Conservation (phyloP, 2,113 vertebrate species). For the mouse (Mus musculus) region DNA sequence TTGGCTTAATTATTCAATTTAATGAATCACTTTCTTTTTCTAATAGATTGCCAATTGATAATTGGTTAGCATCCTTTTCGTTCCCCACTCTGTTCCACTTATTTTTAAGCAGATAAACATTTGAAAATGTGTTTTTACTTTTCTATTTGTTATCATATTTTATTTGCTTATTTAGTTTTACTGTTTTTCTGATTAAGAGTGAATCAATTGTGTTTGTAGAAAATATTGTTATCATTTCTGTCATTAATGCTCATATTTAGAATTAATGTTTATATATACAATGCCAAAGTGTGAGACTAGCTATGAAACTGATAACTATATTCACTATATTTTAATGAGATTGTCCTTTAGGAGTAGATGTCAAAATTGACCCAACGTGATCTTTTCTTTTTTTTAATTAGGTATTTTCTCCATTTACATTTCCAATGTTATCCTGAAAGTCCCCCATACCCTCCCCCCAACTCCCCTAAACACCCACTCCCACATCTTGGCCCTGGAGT, state of each 20-base stretch:
- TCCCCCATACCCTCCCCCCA: too few species aligned
- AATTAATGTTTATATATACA: not conserved
- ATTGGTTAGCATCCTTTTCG: not conserved
- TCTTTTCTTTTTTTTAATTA: not conserved
- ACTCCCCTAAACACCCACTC: too few species aligned
- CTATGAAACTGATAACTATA: constrained; percentile 8
- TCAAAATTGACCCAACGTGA: not conserved
- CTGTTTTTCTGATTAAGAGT: not conserved
- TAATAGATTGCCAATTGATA: not conserved
- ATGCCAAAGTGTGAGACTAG: not conserved
- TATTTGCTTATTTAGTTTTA: constrained; percentile 28
- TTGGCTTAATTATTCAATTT: not conserved
- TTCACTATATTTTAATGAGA: constrained; percentile 11
- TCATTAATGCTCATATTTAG: not conserved
- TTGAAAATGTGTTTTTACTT: not conserved
- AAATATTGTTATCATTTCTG: not conserved
- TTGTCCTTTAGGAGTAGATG: not conserved
- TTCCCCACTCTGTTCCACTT: not conserved
- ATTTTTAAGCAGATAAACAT: not conserved
- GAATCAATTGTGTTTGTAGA: not conserved
- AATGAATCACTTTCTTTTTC: constrained; percentile 5
- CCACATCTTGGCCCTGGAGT: too few species aligned
- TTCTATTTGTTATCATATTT: constrained; percentile 1
- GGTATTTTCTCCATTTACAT: too few species aligned
- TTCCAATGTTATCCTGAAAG: too few species aligned